phyloP scores from a whole-genome alignment of 2,888 invertebrate species.

The Elysia crispata region DNA sequence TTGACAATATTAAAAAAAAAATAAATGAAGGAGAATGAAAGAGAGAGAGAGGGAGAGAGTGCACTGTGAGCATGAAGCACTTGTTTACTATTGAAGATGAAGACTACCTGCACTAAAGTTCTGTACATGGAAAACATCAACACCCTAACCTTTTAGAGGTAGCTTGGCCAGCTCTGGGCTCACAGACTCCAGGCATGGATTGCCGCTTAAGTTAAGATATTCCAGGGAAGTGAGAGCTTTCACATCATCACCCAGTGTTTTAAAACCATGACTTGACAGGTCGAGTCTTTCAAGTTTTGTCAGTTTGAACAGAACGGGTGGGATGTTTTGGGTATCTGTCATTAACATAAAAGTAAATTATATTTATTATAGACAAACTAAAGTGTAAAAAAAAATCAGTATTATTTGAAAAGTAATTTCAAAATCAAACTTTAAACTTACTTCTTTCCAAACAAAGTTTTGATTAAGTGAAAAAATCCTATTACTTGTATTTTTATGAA shows the following conservation, averaged over 20 bases:
- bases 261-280: constrained; percentile 68
- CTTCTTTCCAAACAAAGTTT: no score
- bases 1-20: neutral
- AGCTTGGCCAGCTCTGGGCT: constrained; percentile 60
- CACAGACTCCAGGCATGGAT: constrained; percentile 60
- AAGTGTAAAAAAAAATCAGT: no score
- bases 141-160: constrained; percentile 60
- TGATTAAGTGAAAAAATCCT: no score
- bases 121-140: neutral
- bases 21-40: neutral
- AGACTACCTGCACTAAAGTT: no score
- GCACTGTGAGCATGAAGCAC: neutral
- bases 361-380: no score
- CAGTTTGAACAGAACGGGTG: no score
- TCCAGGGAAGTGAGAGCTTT: constrained; percentile 58
- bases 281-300: constrained; percentile 56
- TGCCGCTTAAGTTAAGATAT: constrained; percentile 62
- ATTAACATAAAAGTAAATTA: no score
- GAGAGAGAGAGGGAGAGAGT: neutral
- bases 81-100: no score
- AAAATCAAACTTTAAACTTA: no score
- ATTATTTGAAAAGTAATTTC: no score
- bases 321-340: no score
- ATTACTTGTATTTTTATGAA: no score
- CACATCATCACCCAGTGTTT: constrained; percentile 62